Evolutionary conservation across 2,797 vertebrate species (phyloP), one percentile per base, ranked within the genome.

Genomic region (Ficedula albicollis): DNA sequence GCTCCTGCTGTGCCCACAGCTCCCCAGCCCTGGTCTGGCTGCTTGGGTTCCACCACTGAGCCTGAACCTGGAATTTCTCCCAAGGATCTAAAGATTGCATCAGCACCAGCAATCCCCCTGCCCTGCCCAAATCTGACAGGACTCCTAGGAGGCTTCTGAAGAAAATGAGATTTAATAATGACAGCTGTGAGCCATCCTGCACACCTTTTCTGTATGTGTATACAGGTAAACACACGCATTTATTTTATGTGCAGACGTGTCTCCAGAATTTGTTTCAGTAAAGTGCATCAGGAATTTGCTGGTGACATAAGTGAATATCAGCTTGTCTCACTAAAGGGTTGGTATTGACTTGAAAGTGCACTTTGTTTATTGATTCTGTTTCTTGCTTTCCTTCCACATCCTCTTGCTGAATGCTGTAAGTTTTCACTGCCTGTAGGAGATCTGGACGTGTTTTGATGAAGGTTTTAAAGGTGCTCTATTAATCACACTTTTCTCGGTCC

Each of bases 401-500:
- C 55, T 27, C 62, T 59, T 92, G 73, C 52, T 75, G 39, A 85
- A 84, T 55, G 55, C 51, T 64, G 5, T 36, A 17, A 46, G 14
- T 78, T 86, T 86, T 86, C 41, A 30, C 36, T 67, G 85, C 59
- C 48, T 62, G 0, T 21, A 43, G 7, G 29, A 81, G 78, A 63
- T 62, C 29, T 67, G 66, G 74, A 20, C 0, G 1, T 36, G 39
- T 32, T 56, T 70, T 63, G 62, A 77, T 84, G 73, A 62, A 64
- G 69, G 39, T 62, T 90, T 84, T 75, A 58, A 85, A 96, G 91
- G 11, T 27, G 36, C 55, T 62, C 23, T 80, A 96, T 96, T 96
- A 95, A 97, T 97, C 96, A 93, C 84, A 75, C 67, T 84, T 89
- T 58, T 32, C 73, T 92, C 55, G 56, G 68, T 77, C 66, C 75